These are phyloP conservation scores for Drosophila ananassae DNA, from an alignment of 1,140 invertebrate species.

Conservation along the genomic window DNA sequence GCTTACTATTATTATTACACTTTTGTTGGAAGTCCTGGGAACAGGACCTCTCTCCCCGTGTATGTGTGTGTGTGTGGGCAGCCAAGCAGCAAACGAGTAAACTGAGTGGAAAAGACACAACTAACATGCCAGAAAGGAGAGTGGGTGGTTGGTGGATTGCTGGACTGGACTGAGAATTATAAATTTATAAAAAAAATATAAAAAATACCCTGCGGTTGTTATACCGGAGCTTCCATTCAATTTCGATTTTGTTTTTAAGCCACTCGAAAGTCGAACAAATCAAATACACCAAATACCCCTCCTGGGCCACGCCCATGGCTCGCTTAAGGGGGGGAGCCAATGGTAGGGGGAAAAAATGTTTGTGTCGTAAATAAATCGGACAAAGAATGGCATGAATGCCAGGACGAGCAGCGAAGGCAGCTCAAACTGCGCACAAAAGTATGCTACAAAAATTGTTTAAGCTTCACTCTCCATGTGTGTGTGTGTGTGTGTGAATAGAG, in stretches of 20 bases:
- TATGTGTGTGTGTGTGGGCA: constrained; percentile 39
- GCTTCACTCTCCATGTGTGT: neutral
- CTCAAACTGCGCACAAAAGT: constrained; percentile 53
- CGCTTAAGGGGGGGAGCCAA: too few relatives aligned
- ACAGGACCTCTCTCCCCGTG: neutral
- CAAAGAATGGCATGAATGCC: constrained; percentile 18
- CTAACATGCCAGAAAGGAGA: neutral
- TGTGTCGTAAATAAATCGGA: constrained; percentile 50
- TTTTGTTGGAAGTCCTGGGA: constrained; percentile 25
- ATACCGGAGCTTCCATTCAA: constrained; percentile 49
- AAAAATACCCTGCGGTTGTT: constrained; percentile 28
- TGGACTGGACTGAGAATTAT: constrained; percentile 18
- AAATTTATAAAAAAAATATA: constrained; percentile 25
- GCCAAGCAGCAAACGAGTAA: constrained; percentile 71
- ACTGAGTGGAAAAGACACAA: constrained; percentile 33
- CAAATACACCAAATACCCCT: constrained; percentile 34
- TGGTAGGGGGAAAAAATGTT: constrained; percentile 23
- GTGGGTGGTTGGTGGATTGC: neutral
- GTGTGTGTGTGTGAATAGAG: constrained; percentile 7
- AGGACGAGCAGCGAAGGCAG: neutral
- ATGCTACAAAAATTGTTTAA: constrained; percentile 66
- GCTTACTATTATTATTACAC: constrained; percentile 20
- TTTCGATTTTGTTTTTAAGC: constrained; percentile 55
- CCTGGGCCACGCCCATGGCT: constrained; percentile 36
- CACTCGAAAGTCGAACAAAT: constrained; percentile 62